Evolutionary conservation across 2,888 invertebrate species (phyloP), one percentile per base, ranked within the genome.

Genomic region (Trisateles emortualis): DNA sequence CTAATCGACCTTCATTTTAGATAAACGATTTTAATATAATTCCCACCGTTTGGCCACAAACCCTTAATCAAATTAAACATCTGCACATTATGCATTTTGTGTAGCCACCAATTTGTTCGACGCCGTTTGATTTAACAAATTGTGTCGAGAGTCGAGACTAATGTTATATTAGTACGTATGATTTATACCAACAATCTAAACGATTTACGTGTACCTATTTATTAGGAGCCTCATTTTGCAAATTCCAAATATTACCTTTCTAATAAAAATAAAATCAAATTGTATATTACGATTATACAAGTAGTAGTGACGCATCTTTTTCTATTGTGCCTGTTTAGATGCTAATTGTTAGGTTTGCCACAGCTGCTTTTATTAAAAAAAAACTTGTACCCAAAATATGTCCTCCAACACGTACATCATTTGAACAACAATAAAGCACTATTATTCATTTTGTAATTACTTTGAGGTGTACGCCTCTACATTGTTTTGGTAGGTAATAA

Each of bases 61-160:
- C 88, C 89, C 72, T 76, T 88, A 82, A 92, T 92, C 87, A 90
- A 84, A 86, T 81, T 86, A 88, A 90, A 90, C 85, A 85, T 87
- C 83, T 83, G 81, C 82, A 81, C 83, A 87, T 90, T 90, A 90
- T 84, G 84, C 84, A 82, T 87, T 91, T 90, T 84, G 81, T 81
- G 79, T 72, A 83, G 79, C 83, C 79, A 76, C 72, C 85, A 89
- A 88, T 92, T 90, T 84, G 67, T 63, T 74, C 68, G 69, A 78
- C 77, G 78, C 80, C 82, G 81, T 87, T 88, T 88, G 78, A 86
- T 90, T 89, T 83, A 80, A 80, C 68, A 84, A 87, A 89, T 83
- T 83, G 78, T 78, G 57, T 68, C 54, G 61, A 71, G 65, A 65
- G 72, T 79, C 54, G 61, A 71, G 65, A 67, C 73, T 79, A 82